A percentile compares a stretch with the other conserved stretches of the same genome.
phyloP scores from a whole-genome alignment of 2,888 invertebrate genomes.

The Microctonus aethiopoides region DNA sequence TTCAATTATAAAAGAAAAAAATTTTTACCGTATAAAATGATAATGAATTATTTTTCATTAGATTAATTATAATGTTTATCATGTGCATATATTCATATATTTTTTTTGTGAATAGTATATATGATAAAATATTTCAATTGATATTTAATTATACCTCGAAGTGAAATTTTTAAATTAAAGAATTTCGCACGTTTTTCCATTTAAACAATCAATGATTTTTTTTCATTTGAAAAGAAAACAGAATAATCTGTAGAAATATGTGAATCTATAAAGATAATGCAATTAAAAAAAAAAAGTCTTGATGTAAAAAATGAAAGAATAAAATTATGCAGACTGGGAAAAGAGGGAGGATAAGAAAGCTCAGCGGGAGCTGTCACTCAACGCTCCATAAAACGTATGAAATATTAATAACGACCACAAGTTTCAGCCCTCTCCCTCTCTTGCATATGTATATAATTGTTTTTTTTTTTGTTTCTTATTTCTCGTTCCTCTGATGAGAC shows the following conservation, averaged over 20 bases:
- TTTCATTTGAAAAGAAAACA: no score
- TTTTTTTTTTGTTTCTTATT: background rate
- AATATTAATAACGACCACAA: slow-evolving; percentile 18
- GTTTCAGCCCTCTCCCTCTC: background rate
- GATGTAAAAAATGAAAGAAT: background rate
- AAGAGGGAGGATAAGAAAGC: background rate
- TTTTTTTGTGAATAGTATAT: no score
- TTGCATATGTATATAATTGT: background rate
- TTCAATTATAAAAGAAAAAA: background rate
- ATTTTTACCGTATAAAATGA: background rate
- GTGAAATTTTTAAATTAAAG: no score
- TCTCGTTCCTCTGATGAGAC: background rate
- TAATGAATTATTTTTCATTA: background rate
- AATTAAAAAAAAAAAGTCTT: background rate
- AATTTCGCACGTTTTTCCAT: no score
- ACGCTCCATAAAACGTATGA: slow-evolving; percentile 19
- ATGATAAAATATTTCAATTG: no score
- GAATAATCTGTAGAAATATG: no score
- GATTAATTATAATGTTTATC: no score
- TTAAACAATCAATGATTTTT: no score
- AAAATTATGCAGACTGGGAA: background rate
- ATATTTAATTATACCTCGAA: no score
- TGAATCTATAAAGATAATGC: no score
- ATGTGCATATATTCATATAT: no score
- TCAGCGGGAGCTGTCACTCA: slow-evolving; percentile 23